Percentiles rank a stretch among this genome's conserved stretches.
These are phyloP conservation scores for Caenorhabditis sp. DNA, from an alignment of 2,888 invertebrate genomes.

Conservation along the genomic window DNA sequence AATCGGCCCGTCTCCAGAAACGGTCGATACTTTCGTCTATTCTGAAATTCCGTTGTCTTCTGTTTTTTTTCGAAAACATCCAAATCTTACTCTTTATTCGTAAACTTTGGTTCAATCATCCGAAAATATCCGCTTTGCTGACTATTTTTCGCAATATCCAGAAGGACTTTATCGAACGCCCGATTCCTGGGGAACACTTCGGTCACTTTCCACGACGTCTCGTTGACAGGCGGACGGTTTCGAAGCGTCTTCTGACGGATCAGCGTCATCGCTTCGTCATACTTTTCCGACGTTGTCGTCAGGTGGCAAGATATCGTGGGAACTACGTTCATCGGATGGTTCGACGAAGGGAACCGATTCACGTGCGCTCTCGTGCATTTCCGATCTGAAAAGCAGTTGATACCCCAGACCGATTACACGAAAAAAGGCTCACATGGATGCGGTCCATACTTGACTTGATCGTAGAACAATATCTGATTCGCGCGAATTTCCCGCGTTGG, in stretches of 20 bases:
- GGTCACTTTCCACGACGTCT: conserved; percentile 58
- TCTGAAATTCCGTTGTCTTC: no score
- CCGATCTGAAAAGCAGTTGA: conserved; percentile 49
- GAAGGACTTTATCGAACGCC: conserved; percentile 57
- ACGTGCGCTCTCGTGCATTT: conserved; percentile 40
- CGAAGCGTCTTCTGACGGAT: conserved; percentile 37
- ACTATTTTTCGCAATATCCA: conserved; percentile 35
- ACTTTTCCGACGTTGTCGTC: conserved; percentile 20
- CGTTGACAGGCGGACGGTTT: conserved; percentile 55
- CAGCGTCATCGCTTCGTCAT: conserved; percentile 42
- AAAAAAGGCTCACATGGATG: conserved; percentile 51
- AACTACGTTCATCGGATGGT: conserved; percentile 44
- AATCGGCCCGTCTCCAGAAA: conserved; percentile 66
- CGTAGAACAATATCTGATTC: conserved; percentile 45
- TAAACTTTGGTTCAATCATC: conserved; percentile 45
- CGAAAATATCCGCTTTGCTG: conserved; percentile 35
- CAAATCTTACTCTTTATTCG: conserved; percentile 21
- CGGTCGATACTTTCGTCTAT: conserved; percentile 40
- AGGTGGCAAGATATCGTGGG: conserved; percentile 44
- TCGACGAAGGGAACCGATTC: conserved; percentile 51
- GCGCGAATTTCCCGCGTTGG: conserved; percentile 10
- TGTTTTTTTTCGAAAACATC: neutral
- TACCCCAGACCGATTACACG: neutral
- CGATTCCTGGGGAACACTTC: conserved; percentile 59
- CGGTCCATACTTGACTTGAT: conserved; percentile 59